Evolutionary conservation across 2,888 invertebrate species (phyloP), one percentile per base, ranked within the genome.

Genomic region (Andrena marginata): DNA sequence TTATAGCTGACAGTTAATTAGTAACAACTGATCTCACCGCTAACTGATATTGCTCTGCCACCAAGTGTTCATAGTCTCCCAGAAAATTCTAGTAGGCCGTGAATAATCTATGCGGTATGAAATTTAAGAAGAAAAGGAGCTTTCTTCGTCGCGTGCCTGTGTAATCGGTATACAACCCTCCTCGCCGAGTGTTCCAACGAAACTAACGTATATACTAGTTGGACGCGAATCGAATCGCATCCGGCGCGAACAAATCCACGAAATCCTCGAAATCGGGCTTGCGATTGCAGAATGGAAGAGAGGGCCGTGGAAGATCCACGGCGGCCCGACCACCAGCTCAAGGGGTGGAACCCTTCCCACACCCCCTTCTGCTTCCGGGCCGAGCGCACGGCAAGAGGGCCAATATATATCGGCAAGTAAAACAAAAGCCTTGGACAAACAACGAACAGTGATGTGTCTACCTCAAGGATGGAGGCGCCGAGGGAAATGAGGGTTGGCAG

Each of bases 361-460:
- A 59, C 69, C 49, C 42, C 62, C 67, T 60, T 42, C 77, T 75
- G 63, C 72, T 79, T 77, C 76, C 62, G 62, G 67, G 73, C 63
- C 56, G 75, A 75, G 68, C 73, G 74, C 65, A 76, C 81, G 84
- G 82, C 75, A 82, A 86, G 83, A 87, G 87, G 83, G 89, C 89
- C 90, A 92, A 93, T 93, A 91, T 92, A 93, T 92, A 91, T 90
- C 88, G 88, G 89, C 90, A 88, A 90, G 91, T 90, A 90, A 92
- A 93, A 93, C 92, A 92, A 92, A 92, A 92, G 92, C 86, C 86
- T 89, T 89, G 89, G 90, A 90, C 91, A 92, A 92, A 91, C 92
- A 92, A 89, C 90, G 88, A 91, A 91, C 92, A 89, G 91, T 91
- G 93, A 93, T 93, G 93, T 90, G 91, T 93, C 93, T 93, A 92